A percentile compares a stretch with the other conserved stretches of the same genome.
Evolutionary conservation across 2,888 invertebrate species (phyloP).

Genomic region (Agriopis aurantiaria): DNA sequence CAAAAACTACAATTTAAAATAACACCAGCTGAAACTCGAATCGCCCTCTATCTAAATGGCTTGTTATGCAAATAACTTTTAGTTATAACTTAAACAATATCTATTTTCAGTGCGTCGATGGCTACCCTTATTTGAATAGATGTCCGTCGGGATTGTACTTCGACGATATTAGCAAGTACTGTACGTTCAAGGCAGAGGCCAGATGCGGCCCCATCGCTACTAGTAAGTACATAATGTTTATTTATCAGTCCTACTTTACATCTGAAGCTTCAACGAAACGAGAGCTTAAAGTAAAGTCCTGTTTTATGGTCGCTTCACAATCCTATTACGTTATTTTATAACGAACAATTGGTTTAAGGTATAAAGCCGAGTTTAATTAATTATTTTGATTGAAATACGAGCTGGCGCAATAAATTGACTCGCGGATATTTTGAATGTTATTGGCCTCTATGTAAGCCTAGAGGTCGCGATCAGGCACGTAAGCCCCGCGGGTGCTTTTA

Average conservation of each 20-base stretch:
- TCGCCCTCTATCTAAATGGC: slow-evolving; percentile 17
- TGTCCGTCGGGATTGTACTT: slow-evolving; percentile 96
- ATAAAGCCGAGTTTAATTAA: slow-evolving; percentile 41
- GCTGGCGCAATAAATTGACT: slow-evolving; percentile 37
- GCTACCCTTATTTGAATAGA: slow-evolving; percentile 94
- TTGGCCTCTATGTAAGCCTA: slow-evolving; percentile 29
- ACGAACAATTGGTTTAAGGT: slow-evolving; percentile 36
- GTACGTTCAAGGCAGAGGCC: slow-evolving; percentile 96
- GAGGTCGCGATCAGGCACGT: slow-evolving; percentile 38
- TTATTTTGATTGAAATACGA: slow-evolving; percentile 46
- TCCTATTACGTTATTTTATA: slow-evolving; percentile 40
- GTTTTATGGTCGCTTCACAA: slow-evolving; percentile 37
- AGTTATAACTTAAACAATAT: slow-evolving; percentile 40
- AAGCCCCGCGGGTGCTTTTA: slow-evolving; percentile 45
- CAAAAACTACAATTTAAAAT: slow-evolving; percentile 28
- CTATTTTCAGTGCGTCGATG: slow-evolving; percentile 93
- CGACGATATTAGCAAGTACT: slow-evolving; percentile 95
- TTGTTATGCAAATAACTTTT: slow-evolving; percentile 33
- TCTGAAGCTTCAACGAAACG: slow-evolving; percentile 25
- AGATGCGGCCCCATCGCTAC: slow-evolving; percentile 95
- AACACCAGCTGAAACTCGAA: slow-evolving; percentile 21
- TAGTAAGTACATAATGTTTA: slow-evolving; percentile 87
- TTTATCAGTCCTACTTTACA: slow-evolving; percentile 27
- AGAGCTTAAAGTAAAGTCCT: slow-evolving; percentile 27
- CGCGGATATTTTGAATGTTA: slow-evolving; percentile 44